phyloP scores from a whole-genome alignment of 2,797 vertebrate genomes.

The Buceros bicornis region DNA sequence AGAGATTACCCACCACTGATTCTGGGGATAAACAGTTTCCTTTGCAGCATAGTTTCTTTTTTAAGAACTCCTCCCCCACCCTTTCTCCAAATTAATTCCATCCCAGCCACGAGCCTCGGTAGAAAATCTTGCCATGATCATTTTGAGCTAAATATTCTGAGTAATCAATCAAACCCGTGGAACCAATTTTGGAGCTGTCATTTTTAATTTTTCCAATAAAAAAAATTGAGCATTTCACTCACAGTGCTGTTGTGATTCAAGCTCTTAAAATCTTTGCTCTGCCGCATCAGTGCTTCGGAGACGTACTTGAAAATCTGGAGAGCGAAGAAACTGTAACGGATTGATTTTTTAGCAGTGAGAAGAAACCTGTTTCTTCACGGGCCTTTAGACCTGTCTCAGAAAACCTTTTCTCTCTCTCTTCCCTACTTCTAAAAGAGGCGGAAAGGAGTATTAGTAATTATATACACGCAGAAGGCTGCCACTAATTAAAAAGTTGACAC shows the following conservation, averaged over 20 bases:
- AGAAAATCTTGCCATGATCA: constrained; percentile 48
- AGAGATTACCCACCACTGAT: neutral
- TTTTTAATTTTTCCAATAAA: constrained; percentile 70
- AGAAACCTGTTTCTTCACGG: neutral
- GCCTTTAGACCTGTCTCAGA: neutral
- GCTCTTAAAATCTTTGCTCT: constrained; percentile 23
- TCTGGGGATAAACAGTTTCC: neutral
- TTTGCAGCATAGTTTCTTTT: constrained; percentile 3
- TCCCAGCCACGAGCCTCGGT: neutral
- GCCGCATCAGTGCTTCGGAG: neutral
- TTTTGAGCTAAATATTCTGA: constrained; percentile 55
- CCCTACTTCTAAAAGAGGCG: neutral
- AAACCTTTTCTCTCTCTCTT: neutral
- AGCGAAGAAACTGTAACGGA: constrained; percentile 19
- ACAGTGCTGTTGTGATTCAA: neutral
- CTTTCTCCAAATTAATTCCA: constrained; percentile 26
- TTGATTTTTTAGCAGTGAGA: constrained; percentile 40
- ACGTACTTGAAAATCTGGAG: constrained; percentile 5
- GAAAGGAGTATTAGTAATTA: neutral
- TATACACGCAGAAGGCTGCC: neutral
- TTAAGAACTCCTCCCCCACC: neutral
- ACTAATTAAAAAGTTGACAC: neutral
- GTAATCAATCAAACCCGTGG: constrained; percentile 63
- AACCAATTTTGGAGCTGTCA: constrained; percentile 60
- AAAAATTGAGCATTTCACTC: constrained; percentile 36